These are phyloP conservation scores for Stenopsyche tienmushanensis DNA, from an alignment of 1,140 invertebrate species.

Conservation along the genomic window DNA sequence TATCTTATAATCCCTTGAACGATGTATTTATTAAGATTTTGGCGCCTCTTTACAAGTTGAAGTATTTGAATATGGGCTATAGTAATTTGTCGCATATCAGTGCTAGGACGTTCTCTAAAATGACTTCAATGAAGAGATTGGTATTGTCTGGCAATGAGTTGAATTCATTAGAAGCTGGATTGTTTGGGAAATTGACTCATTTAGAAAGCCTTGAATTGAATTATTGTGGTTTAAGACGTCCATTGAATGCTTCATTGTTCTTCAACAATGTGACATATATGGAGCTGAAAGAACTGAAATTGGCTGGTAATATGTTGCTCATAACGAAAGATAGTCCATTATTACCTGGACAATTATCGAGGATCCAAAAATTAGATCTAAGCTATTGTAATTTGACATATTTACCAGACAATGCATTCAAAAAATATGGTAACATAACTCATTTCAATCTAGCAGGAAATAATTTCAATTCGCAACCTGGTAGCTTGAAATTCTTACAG, in stretches of 20 bases:
- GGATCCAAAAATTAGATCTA: conserved; percentile 64
- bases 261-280: conserved; percentile 65
- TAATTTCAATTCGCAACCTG: conserved; percentile 52
- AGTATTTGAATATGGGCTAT: conserved; percentile 73
- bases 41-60: conserved; percentile 64
- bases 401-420: conserved; percentile 63
- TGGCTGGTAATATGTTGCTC: conserved; percentile 67
- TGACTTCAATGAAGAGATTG: conserved; percentile 66
- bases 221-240: conserved; percentile 64
- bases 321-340: conserved; percentile 60
- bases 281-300: conserved; percentile 66
- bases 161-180: conserved; percentile 64
- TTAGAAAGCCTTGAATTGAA: conserved; percentile 68
- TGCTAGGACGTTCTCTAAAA: conserved; percentile 67
- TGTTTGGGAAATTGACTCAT: conserved; percentile 68
- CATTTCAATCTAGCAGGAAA: conserved; percentile 65
- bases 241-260: conserved; percentile 66
- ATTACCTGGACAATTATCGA: conserved; percentile 64
- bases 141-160: conserved; percentile 69
- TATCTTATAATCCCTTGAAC: conserved; percentile 68
- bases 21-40: conserved; percentile 68
- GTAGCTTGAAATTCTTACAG: conserved; percentile 60
- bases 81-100: conserved; percentile 67
- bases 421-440: conserved; percentile 63
- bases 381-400: conserved; percentile 65